Evolutionary conservation across 1,140 invertebrate species (phyloP).

Genomic region (Hetaerina americana): DNA sequence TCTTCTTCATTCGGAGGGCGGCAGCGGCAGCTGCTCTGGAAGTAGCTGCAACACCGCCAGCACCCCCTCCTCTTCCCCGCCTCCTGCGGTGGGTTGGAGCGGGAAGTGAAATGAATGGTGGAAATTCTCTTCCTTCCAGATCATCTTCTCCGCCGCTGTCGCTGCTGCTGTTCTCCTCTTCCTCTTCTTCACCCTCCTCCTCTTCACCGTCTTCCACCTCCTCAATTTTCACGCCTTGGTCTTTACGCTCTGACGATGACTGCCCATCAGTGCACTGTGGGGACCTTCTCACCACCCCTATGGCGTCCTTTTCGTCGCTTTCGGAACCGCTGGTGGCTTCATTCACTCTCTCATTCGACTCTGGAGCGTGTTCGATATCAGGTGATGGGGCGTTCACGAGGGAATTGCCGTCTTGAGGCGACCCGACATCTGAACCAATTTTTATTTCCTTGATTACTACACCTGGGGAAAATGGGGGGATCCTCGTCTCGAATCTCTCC

Average conservation of each 20-base stretch:
- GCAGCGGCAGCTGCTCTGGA: neutral
- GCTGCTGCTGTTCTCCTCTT: neutral
- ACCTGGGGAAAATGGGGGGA: constrained; percentile 14
- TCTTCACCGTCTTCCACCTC: neutral
- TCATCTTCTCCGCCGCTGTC: neutral
- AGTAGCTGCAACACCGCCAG: neutral
- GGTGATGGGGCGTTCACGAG: constrained; percentile 23
- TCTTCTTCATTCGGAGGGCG: constrained; percentile 28
- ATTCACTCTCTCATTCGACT: constrained; percentile 13
- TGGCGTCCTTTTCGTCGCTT: constrained; percentile 15
- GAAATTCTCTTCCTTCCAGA: neutral
- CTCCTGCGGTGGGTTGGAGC: neutral
- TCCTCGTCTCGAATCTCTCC: constrained; percentile 10
- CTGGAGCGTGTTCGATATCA: constrained; percentile 14
- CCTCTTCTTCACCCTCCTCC: neutral
- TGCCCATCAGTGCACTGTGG: constrained; percentile 28
- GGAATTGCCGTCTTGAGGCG: constrained; percentile 23
- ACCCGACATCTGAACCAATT: constrained; percentile 10
- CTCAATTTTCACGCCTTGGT: no score
- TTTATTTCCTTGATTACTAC: neutral
- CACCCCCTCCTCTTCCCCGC: neutral
- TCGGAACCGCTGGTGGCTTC: constrained; percentile 11
- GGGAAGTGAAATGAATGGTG: neutral
- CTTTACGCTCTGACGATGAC: no score
- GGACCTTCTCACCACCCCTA: constrained; percentile 20